These are phyloP conservation scores for Sinelater perroti DNA, from an alignment of 2,888 invertebrate species.

Conservation along the genomic window DNA sequence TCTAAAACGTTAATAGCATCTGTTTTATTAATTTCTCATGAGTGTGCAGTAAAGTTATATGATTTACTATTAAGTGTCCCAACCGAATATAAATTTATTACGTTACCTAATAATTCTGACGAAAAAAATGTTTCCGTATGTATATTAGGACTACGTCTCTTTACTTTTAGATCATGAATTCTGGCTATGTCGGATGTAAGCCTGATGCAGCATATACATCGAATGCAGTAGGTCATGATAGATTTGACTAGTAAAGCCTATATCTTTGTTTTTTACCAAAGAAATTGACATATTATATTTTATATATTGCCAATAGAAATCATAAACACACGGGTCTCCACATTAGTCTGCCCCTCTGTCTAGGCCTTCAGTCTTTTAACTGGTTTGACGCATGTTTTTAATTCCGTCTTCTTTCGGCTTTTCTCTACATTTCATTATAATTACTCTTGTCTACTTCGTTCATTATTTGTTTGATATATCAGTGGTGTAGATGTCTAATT, in stretches of 20 bases:
- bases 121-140: constrained; percentile 98
- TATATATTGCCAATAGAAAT: too few species aligned
- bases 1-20: constrained; percentile 98
- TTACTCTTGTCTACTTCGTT: too few species aligned
- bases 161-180: constrained; percentile 94
- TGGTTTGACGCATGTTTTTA: too few species aligned
- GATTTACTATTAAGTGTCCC: constrained; percentile 99
- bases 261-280: constrained; percentile 96
- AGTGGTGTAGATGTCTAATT: too few species aligned
- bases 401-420: too few species aligned
- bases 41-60: constrained; percentile 94
- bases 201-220: constrained; percentile 96
- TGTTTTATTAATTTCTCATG: constrained; percentile 96
- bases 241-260: constrained; percentile 98
- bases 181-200: constrained; percentile 99
- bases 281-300: constrained; percentile 89
- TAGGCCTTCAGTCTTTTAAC: too few species aligned
- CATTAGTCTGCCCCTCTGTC: too few species aligned
- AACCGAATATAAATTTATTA: constrained; percentile 98
- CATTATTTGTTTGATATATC: too few species aligned
- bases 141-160: constrained; percentile 95
- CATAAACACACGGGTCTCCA: too few species aligned
- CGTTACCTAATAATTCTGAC: constrained; percentile 96
- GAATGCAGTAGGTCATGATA: constrained; percentile 99
- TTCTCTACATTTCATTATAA: too few species aligned